Evolutionary conservation across 1,140 invertebrate genomes (phyloP), one percentile per base, ranked within the genome.

Genomic region (Zaprionus camerounensis): DNA sequence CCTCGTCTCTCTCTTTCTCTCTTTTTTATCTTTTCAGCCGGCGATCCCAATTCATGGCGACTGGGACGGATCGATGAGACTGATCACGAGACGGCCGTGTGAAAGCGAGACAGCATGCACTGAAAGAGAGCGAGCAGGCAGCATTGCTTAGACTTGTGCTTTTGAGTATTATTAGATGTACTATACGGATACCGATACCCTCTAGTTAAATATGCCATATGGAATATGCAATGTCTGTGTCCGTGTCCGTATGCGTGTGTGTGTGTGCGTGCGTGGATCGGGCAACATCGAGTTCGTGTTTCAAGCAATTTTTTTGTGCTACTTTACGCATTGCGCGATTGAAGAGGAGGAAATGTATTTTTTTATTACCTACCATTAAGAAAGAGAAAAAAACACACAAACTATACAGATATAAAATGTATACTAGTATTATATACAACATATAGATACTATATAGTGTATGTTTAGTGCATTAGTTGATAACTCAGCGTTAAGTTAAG

Each of bases 71-170:
- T 97, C 93, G 96, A 96, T 93, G 96, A 97, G 94, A 94, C 95
- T 88, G 96, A 97, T 91, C 96, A 96, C 84, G 96, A 97, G 93
- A 97, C 96, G 84, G 95, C 96, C 74, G 96, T 97, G 85, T 97
- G 94, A 96, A 44, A 68, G 62, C 57, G 59, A 46, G 20, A 46
- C 22, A 66, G 26, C 51, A 56, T 56, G 53, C 26, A 56, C 22
- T 56, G 53, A 56, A 13, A 56, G 26, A 34, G 28, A 53, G 46
- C 15, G 46, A 24, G 17, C n/a, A 5, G 28, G 31, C 22, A 44
- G 41, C 22, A 83, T 78, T 88, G 75, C 80, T 84, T 88, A 84
- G 83, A 91, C 87, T 91, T 92, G 85, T 72, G 82, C 85, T 85
- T 81, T 87, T 81, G 86, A 92, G 91, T 91, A 92, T 92, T 92